A percentile compares a stretch with the other conserved stretches of the same genome.
Conservation (phyloP, 2,113 vertebrate species). For the Colossoma macropomum region DNA sequence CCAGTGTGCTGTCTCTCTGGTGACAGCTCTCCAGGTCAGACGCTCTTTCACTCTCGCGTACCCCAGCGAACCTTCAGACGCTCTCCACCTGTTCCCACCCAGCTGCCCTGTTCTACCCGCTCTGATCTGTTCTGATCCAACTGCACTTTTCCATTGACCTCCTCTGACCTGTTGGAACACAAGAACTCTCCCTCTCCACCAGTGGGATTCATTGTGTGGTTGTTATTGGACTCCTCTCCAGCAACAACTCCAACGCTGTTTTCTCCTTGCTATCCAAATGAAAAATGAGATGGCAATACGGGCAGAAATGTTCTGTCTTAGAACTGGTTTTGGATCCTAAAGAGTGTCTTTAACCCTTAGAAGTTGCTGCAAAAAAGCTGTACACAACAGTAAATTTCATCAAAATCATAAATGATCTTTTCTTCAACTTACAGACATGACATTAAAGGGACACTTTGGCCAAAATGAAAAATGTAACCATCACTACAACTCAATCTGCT, state of each 20-base stretch:
- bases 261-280: background rate
- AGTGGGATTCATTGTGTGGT: background rate
- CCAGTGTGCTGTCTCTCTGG: constrained; percentile 52
- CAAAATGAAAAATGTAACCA: too few species aligned
- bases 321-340: background rate
- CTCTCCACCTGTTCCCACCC: background rate
- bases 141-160: background rate
- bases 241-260: background rate
- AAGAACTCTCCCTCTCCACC: background rate
- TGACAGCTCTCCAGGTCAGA: constrained; percentile 51
- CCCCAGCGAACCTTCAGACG: background rate
- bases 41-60: background rate
- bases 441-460: too few species aligned
- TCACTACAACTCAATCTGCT: too few species aligned
- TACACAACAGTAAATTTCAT: too few species aligned
- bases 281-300: background rate
- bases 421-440: too few species aligned
- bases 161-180: background rate
- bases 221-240: background rate
- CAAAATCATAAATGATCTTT: too few species aligned
- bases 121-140: background rate
- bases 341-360: background rate
- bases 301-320: background rate
- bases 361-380: background rate
- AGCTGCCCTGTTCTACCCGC: background rate